phyloP scores from a whole-genome alignment of 2,888 invertebrate genomes.

The Drosophila seclusa region DNA sequence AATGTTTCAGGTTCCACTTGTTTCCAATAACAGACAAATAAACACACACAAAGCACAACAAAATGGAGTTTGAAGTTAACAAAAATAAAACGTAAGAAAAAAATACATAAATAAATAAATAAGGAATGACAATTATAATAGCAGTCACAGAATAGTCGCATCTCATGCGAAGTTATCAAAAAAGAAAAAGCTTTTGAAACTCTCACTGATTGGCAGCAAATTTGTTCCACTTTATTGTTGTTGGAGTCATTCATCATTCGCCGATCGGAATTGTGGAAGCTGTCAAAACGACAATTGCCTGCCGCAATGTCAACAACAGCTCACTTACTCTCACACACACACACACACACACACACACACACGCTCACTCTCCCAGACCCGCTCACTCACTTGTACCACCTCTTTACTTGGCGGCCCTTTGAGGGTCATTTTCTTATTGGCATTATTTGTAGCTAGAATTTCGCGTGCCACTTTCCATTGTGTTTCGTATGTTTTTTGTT shows the following conservation, averaged over 20 bases:
- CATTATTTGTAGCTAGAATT: slow-evolving; percentile 37
- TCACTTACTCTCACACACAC: slow-evolving; percentile 3
- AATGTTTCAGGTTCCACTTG: slow-evolving; percentile 9
- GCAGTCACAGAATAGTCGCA: slow-evolving; percentile 17
- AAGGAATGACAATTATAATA: slow-evolving; percentile 10
- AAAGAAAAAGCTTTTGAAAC: slow-evolving; percentile 17
- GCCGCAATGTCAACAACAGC: slow-evolving; percentile 45
- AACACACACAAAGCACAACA: slow-evolving; percentile 19
- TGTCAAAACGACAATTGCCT: slow-evolving; percentile 58
- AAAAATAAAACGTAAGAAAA: not conserved
- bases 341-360: not conserved
- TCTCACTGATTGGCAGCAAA: slow-evolving; percentile 49
- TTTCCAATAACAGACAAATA: not conserved
- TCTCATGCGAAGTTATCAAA: slow-evolving; percentile 16
- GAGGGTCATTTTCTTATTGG: slow-evolving; percentile 40
- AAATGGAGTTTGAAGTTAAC: not conserved
- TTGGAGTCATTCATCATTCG: slow-evolving; percentile 39
- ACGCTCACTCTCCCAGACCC: not conserved
- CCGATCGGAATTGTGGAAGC: slow-evolving; percentile 48
- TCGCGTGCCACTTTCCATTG: slow-evolving; percentile 50
- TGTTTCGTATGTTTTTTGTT: slow-evolving; percentile 25
- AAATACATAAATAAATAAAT: not conserved
- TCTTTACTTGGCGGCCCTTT: slow-evolving; percentile 19
- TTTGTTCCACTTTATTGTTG: slow-evolving; percentile 51
- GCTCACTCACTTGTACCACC: slow-evolving; percentile 1